A percentile compares a stretch with the other conserved stretches of the same genome.
phyloP scores from a whole-genome alignment of 2,888 invertebrate species.

The Drosophila leonis region DNA sequence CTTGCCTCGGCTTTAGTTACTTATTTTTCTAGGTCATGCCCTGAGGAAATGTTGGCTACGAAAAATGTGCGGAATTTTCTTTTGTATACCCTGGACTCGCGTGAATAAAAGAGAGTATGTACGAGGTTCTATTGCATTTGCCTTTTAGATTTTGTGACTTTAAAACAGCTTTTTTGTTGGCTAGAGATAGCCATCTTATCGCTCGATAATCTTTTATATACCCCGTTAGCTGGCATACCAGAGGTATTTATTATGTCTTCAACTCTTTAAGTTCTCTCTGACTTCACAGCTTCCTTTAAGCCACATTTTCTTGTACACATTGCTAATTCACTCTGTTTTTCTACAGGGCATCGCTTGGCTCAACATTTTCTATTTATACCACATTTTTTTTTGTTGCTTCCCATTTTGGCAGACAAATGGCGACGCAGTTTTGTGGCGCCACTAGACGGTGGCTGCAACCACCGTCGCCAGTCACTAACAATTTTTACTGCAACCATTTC shows the following conservation, averaged over 20 bases:
- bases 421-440: slow-evolving; percentile 74
- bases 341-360: slow-evolving; percentile 15
- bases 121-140: not conserved
- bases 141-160: not conserved
- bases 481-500: slow-evolving; percentile 70
- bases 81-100: not conserved
- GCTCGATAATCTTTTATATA: not conserved
- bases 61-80: slow-evolving; percentile 42
- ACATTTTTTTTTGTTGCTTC: slow-evolving; percentile 28
- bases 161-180: too few species aligned
- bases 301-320: not conserved
- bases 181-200: too few species aligned
- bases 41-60: slow-evolving; percentile 19
- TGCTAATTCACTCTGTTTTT: too few species aligned
- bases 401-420: slow-evolving; percentile 75
- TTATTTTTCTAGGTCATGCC: slow-evolving; percentile 70
- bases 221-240: not conserved
- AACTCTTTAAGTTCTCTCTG: not conserved
- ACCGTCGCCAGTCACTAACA: slow-evolving; percentile 62
- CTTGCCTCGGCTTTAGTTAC: slow-evolving; percentile 23
- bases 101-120: rapidly evolving
- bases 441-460: slow-evolving; percentile 49
- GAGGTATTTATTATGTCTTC: too few species aligned
- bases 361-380: not conserved
- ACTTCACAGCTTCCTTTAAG: not conserved